Base-by-base conservation (phyloP, 1,140 invertebrate species). In the Chymomyza costata region DNA sequence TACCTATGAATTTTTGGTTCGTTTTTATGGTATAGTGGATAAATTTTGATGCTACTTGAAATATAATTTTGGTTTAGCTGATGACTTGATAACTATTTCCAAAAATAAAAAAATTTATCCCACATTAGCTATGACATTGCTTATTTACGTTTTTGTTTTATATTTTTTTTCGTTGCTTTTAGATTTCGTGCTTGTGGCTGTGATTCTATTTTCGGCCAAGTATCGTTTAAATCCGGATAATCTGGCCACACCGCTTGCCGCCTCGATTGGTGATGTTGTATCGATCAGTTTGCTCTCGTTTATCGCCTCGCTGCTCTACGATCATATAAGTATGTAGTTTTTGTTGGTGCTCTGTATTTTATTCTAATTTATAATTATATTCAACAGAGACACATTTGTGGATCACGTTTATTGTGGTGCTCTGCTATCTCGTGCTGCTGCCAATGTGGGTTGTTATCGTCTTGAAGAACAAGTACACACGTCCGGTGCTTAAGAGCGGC, bases 201-300 rank as follows among this genome's bases (percentile, higher is more conserved):
- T 97, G 19, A 94, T 96, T 56, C 88, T 95, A 65, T 76, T 92
- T 21, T 93, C 94, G 2, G 88, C 93, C 69, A 91, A 90, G 80
- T 92, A 91, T 67, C 92, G 92, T 60, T 91, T 98, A 67, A 98
- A 98, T 87, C 97, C 97, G 0, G 97, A 99, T 85, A 99, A 99
- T 87, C 88, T 99, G 37, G 96, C 97, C 8, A 98, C 97, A 6
- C 97, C 97, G 0, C 90, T 99, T 18, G 97, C 97, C 6, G 97
- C 97, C 2, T 97, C 95, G 46, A 92, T 99, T 35, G 97, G 97
- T 0, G 97, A 98, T 84, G 90, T 98, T 1, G 94, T 95, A 6
- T 97, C 96, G 31, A 89, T 98, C 17, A 90, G 91, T 10, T 88
- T 97, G 3, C 87, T 98, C 0, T 91, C 95, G 1, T 88, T 90